These are phyloP conservation scores for Heterodera schachtii DNA, from an alignment of 1,140 invertebrate species.

Conservation along the genomic window DNA sequence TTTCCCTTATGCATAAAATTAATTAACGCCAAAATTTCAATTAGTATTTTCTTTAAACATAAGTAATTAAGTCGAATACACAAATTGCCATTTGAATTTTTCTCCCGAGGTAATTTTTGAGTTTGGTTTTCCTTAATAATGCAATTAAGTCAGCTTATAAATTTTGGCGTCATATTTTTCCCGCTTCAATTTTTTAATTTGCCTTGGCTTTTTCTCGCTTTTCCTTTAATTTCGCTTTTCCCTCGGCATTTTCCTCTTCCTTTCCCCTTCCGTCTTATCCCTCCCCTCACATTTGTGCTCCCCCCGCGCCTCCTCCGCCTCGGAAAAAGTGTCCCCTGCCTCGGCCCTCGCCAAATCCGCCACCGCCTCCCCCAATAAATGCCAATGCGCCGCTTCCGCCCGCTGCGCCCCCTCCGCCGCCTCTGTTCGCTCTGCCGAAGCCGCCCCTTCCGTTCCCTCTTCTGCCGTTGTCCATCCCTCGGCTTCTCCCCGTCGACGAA, in stretches of 20 bases:
- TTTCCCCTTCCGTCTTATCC: neutral
- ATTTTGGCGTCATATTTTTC: too few species aligned
- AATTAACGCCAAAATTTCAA: too few species aligned
- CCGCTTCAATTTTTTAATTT: neutral
- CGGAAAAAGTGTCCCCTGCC: slow-evolving; percentile 10
- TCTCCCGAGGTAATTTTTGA: too few species aligned
- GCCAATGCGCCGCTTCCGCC: neutral
- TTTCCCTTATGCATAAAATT: too few species aligned
- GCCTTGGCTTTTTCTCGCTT: neutral
- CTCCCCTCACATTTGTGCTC: slow-evolving; percentile 18
- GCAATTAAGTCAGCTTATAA: too few species aligned
- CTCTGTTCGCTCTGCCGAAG: neutral
- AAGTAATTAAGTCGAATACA: too few species aligned
- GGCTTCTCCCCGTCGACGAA: neutral
- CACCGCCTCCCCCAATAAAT: slow-evolving; percentile 13
- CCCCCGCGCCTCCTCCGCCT: neutral
- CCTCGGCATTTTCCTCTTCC: neutral
- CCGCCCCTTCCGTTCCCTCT: neutral
- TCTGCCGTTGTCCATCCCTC: neutral
- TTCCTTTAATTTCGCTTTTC: neutral
- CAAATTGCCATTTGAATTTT: too few species aligned
- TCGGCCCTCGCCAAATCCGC: slow-evolving; percentile 14
- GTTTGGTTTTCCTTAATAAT: too few species aligned
- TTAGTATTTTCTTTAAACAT: too few species aligned
- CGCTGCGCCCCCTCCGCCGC: neutral